phyloP scores from a whole-genome alignment of 1,140 invertebrate genomes.

The Onthophagus taurus region DNA sequence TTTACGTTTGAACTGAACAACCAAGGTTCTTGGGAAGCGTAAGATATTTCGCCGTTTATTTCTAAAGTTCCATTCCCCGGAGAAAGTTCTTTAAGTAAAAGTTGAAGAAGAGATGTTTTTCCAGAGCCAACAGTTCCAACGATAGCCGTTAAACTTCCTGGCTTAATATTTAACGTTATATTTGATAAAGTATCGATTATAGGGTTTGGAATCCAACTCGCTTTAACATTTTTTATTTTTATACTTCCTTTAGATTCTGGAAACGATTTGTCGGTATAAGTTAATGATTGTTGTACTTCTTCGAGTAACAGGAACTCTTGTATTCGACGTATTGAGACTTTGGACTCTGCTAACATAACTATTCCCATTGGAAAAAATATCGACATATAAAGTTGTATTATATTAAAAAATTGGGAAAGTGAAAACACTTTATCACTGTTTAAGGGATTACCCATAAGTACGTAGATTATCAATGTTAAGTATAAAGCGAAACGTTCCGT shows the following conservation, averaged over 20 bases:
- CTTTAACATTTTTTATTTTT: conserved; percentile 42
- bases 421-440: conserved; percentile 63
- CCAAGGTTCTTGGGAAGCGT: conserved; percentile 67
- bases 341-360: conserved; percentile 40
- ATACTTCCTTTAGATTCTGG: conserved; percentile 51
- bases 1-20: conserved; percentile 52
- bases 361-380: conserved; percentile 53
- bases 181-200: conserved; percentile 51
- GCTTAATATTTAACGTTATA: conserved; percentile 45
- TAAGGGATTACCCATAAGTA: conserved; percentile 51
- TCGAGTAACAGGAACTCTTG: conserved; percentile 39
- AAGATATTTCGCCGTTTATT: conserved; percentile 55
- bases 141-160: conserved; percentile 56
- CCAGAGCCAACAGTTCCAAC: conserved; percentile 70
- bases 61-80: conserved; percentile 47
- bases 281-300: conserved; percentile 18
- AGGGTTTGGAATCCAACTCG: conserved; percentile 46
- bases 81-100: conserved; percentile 59
- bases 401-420: conserved; percentile 63
- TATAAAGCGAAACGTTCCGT: conserved; percentile 62
- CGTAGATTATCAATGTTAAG: conserved; percentile 57
- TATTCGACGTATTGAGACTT: conserved; percentile 53
- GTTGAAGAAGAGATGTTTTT: conserved; percentile 67
- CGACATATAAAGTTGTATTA: conserved; percentile 59
- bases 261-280: conserved; percentile 43